Conservation (phyloP, 2,113 vertebrate genomes). For the Uria aalge region DNA sequence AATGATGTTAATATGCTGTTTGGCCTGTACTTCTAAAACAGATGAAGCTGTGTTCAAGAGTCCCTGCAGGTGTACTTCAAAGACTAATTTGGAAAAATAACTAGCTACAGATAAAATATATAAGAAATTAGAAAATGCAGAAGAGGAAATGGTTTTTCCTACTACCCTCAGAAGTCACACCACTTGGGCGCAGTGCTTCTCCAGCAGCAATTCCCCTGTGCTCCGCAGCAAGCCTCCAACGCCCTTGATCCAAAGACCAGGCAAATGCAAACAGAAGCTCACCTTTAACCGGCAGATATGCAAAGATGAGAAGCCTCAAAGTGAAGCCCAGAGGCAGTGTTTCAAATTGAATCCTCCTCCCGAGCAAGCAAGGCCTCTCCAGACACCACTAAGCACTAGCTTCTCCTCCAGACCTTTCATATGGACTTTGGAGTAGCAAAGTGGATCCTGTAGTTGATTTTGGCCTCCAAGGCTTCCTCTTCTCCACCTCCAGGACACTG, state of each 20-base stretch:
- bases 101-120: not conserved
- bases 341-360: not conserved
- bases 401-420: not conserved
- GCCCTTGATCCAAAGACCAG: not conserved
- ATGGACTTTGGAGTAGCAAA: not conserved
- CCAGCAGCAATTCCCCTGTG: not conserved
- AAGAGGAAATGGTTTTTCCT: not conserved
- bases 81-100: not conserved
- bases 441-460: not conserved
- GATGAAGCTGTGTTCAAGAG: not conserved
- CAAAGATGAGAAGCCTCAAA: not conserved
- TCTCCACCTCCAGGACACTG: not conserved
- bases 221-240: not conserved
- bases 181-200: not conserved
- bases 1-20: not conserved
- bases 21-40: not conserved
- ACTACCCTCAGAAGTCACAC: not conserved
- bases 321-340: not conserved
- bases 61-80: not conserved
- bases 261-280: not conserved
- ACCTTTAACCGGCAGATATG: not conserved
- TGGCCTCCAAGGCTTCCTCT: not conserved
- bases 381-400: not conserved
- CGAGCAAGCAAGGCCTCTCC: not conserved
- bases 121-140: not conserved